Base-by-base conservation (phyloP, 2,888 invertebrate genomes). In the Spilosoma lubricipeda region DNA sequence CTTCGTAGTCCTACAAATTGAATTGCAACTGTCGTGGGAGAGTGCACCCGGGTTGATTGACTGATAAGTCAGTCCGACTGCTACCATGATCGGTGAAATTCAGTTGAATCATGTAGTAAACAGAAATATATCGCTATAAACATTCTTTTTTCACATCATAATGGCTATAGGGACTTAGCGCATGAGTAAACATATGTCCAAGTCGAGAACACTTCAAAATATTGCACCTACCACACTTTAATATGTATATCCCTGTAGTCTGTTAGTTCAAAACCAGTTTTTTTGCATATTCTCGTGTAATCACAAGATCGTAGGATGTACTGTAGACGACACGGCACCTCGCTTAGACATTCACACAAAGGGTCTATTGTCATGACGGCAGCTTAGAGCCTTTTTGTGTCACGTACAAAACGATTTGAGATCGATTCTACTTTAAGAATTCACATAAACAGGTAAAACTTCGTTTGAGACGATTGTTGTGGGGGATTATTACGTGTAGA, bases 371-470 rank as follows among this genome's bases (percentile, higher is more conserved):
- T 65, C 13, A 45, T n/a, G 33, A 45, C 48, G 30, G 30, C 64
- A 63, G 70, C 64, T 70, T 45, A 64, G 30, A 63, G 30, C 23
- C 63, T 45, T 64, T 70, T 70, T 48, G 45, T 70, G 45, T 64
- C 42, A 45, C 70, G 45, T 33, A 69, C n/a, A 33, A 56, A 69
- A 63, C 30, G 27, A 63, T 63, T 30, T 63, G 27, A 15, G 59
- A 59, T 27, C 59, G 59, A 59, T 63, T 30, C 18, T 63, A 18
- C 63, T 27, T 63, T 63, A 56, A 56, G 59, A 59, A 27, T 59
- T 27, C 59, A 59, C 52, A 56, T 11, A n/a, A 56, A n/a, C 52
- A n/a, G n/a, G n/a, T 56, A 11, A 56, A 20, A 56, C 23, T n/a
- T n/a, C 52, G 8, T n/a, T 56, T 9, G n/a, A 56, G 52, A 56